phyloP scores from a whole-genome alignment of 2,113 vertebrate species.

The Hiodon tergisus region DNA sequence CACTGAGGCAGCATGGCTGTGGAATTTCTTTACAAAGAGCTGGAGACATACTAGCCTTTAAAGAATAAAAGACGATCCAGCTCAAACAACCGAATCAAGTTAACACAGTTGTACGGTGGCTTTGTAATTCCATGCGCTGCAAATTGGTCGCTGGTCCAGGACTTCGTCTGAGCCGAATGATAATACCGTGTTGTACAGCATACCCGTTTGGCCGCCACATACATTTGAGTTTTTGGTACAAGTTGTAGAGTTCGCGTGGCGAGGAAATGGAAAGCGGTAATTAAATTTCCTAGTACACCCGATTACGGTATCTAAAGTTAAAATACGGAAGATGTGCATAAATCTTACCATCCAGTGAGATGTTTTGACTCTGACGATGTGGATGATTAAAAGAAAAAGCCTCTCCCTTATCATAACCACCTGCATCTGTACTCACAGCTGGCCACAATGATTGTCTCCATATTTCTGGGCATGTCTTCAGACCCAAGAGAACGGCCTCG shows the following conservation, averaged over 20 bases:
- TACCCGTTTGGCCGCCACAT: conserved; percentile 29
- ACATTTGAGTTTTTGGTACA: not conserved
- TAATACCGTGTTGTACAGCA: conserved; percentile 9
- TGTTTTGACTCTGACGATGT: conserved; percentile 13
- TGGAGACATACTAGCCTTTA: too few species aligned
- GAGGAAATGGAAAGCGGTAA: not conserved
- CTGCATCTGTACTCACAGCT: conserved; percentile 2
- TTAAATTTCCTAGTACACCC: not conserved
- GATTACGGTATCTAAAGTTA: not conserved
- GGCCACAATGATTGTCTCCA: not conserved
- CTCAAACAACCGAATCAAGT: too few species aligned
- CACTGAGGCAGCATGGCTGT: too few species aligned
- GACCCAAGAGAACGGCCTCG: not conserved
- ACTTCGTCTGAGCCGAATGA: too few species aligned
- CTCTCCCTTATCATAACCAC: not conserved
- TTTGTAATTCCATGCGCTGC: too few species aligned
- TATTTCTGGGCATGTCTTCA: conserved; percentile 11
- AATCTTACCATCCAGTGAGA: not conserved
- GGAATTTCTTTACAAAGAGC: too few species aligned
- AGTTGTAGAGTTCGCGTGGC: conserved; percentile 4
- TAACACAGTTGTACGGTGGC: too few species aligned
- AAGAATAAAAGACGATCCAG: too few species aligned
- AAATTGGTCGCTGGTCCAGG: too few species aligned
- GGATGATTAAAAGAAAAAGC: conserved; percentile 3
- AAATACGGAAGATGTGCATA: conserved; percentile 9